These are phyloP conservation scores for Microctenopoma lineatum DNA, from an alignment of 2,797 vertebrate genomes.

Conservation along the genomic window DNA sequence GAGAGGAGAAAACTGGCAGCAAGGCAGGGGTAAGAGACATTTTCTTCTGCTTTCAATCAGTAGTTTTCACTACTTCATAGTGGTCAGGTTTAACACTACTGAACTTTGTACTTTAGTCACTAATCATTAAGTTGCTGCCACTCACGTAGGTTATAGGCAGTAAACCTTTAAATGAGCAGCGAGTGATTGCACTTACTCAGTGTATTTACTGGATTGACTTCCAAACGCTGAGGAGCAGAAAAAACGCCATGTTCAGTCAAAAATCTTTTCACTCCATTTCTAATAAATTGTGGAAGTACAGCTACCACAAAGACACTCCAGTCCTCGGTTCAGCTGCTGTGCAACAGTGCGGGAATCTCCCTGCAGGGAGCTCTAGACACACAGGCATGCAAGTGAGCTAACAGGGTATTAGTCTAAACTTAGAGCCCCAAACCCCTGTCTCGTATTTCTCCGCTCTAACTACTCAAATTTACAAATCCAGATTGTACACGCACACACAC, in stretches of 20 bases:
- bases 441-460: slow-evolving; percentile 76
- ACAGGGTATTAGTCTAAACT: slow-evolving; percentile 81
- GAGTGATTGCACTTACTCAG: slow-evolving; percentile 21
- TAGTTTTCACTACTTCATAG: slow-evolving; percentile 3
- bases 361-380: slow-evolving; percentile 64
- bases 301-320: background rate
- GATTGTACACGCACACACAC: slow-evolving; percentile 22
- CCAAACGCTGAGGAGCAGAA: background rate
- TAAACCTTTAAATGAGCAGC: background rate
- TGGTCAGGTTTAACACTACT: slow-evolving; percentile 15
- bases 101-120: slow-evolving; percentile 59
- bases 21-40: slow-evolving; percentile 69
- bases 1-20: slow-evolving; percentile 49
- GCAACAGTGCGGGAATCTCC: slow-evolving; percentile 68
- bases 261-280: background rate
- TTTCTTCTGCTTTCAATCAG: background rate
- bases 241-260: background rate
- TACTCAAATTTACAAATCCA: slow-evolving; percentile 37
- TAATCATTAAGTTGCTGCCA: slow-evolving; percentile 36
- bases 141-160: background rate
- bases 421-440: slow-evolving; percentile 72
- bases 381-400: slow-evolving; percentile 69
- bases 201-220: background rate
- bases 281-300: background rate
- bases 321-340: slow-evolving; percentile 42